Percentiles rank a stretch among this genome's conserved stretches.
Evolutionary conservation across 2,113 vertebrate genomes (phyloP).

Genomic region (Pluvianellus socialis): DNA sequence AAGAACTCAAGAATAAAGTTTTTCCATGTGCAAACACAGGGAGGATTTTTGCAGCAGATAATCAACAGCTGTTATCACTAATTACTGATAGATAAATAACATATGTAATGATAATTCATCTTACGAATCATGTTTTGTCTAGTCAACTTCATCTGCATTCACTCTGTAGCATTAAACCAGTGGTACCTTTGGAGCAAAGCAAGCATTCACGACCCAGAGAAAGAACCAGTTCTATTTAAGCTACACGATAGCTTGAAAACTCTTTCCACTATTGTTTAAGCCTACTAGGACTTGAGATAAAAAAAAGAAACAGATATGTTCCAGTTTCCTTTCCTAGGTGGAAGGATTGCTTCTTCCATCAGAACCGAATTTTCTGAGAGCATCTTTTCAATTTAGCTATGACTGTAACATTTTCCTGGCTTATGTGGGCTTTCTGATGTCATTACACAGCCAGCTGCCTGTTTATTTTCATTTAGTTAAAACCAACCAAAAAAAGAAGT

Average conservation of each 20-base stretch:
- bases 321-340: background rate
- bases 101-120: background rate
- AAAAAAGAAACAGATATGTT: background rate
- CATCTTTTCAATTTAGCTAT: conserved; percentile 12
- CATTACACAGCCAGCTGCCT: conserved; percentile 20
- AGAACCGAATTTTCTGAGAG: conserved; percentile 23
- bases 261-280: background rate
- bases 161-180: background rate
- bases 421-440: conserved; percentile 10
- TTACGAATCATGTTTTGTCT: background rate
- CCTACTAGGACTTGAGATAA: background rate
- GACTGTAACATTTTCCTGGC: conserved; percentile 55
- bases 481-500: conserved; percentile 11
- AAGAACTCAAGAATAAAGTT: background rate
- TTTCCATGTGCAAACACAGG: background rate
- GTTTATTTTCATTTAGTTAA: conserved; percentile 19
- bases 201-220: background rate
- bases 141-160: background rate
- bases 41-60: background rate
- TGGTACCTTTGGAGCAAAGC: background rate
- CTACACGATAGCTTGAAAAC: fast-evolving
- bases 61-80: background rate
- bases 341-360: background rate
- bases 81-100: background rate
- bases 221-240: background rate